Percentiles rank a stretch among this genome's conserved stretches.
Evolutionary conservation across 2,888 invertebrate species (phyloP).

Genomic region (Pollenia labialis): DNA sequence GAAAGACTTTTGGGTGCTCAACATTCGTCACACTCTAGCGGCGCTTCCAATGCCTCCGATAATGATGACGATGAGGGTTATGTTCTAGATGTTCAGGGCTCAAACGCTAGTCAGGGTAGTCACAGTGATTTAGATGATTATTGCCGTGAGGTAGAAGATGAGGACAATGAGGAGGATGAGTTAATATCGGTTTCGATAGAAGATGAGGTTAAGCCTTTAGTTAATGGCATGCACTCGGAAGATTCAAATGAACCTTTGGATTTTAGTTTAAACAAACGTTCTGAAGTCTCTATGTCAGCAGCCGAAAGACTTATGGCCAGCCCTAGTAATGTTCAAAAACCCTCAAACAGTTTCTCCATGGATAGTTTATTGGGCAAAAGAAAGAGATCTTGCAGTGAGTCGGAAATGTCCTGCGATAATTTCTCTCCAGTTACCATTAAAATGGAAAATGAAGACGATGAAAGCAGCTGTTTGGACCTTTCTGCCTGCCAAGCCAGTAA

Average conservation of each 20-base stretch:
- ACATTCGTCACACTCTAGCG: slow-evolving; percentile 61
- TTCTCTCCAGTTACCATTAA: slow-evolving; percentile 66
- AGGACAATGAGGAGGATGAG: slow-evolving; percentile 73
- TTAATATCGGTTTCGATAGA: slow-evolving; percentile 73
- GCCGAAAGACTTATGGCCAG: slow-evolving; percentile 67
- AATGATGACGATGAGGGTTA: slow-evolving; percentile 79
- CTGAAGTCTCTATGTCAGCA: slow-evolving; percentile 30
- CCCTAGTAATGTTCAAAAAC: slow-evolving; percentile 67
- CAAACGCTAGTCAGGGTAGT: slow-evolving; percentile 80
- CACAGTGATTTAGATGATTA: slow-evolving; percentile 79
- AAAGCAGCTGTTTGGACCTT: slow-evolving; percentile 69
- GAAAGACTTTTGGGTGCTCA: slow-evolving; percentile 65
- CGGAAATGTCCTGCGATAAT: slow-evolving; percentile 66
- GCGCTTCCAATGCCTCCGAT: slow-evolving; percentile 72
- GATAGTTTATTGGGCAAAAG: slow-evolving; percentile 81
- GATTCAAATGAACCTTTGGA: slow-evolving; percentile 82
- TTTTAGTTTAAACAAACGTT: slow-evolving; percentile 81
- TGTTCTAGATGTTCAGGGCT: slow-evolving; percentile 78
- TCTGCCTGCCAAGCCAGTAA: slow-evolving; percentile 47
- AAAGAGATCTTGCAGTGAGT: slow-evolving; percentile 75
- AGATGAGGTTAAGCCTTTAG: slow-evolving; percentile 59
- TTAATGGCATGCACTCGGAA: slow-evolving; percentile 55
- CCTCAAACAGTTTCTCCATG: slow-evolving; percentile 79
- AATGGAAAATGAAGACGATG: slow-evolving; percentile 65
- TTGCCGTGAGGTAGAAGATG: slow-evolving; percentile 76